Percentiles rank a stretch among this genome's conserved stretches.
Evolutionary conservation across 2,888 invertebrate species (phyloP).

Genomic region (Macropis europaea): DNA sequence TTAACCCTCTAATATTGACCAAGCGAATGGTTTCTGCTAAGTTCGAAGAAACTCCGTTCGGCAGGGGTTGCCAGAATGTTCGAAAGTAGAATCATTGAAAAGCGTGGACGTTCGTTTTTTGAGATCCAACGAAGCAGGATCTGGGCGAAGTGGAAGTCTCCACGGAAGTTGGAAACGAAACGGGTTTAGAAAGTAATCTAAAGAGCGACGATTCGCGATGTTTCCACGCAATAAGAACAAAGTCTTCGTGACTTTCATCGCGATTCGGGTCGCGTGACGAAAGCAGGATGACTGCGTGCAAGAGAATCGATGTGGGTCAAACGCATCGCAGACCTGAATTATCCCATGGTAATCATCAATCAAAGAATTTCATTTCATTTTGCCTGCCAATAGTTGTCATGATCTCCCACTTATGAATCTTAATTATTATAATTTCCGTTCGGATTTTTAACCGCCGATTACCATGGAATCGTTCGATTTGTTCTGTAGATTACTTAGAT

Average conservation of each 20-base stretch:
- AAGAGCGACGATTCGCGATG: not conserved
- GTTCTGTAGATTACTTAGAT: not conserved
- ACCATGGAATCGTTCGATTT: conserved; percentile 21
- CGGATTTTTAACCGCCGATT: not conserved
- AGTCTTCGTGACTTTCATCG: conserved; percentile 27
- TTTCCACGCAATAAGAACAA: conserved; percentile 1
- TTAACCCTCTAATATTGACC: too few relatives aligned
- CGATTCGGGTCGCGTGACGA: conserved; percentile 29
- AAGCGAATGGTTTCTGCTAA: too few relatives aligned
- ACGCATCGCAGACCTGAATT: conserved; percentile 9
- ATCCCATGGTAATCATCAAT: conserved; percentile 10
- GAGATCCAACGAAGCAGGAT: not conserved
- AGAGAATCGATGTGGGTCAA: conserved; percentile 22
- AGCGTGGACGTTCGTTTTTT: not conserved
- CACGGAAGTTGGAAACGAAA: not conserved
- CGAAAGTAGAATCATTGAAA: too few relatives aligned
- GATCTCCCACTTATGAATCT: not conserved
- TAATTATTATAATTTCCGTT: not conserved
- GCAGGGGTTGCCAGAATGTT: too few relatives aligned
- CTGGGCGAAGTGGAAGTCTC: not conserved
- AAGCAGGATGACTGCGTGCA: conserved; percentile 28
- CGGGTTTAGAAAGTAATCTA: conserved; percentile 22
- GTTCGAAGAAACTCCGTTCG: too few relatives aligned
- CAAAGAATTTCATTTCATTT: not conserved
- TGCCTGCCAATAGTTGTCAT: too few relatives aligned